Evolutionary conservation across 1,140 invertebrate genomes (phyloP), one percentile per base, ranked within the genome.

Genomic region (Lucilia sericata): DNA sequence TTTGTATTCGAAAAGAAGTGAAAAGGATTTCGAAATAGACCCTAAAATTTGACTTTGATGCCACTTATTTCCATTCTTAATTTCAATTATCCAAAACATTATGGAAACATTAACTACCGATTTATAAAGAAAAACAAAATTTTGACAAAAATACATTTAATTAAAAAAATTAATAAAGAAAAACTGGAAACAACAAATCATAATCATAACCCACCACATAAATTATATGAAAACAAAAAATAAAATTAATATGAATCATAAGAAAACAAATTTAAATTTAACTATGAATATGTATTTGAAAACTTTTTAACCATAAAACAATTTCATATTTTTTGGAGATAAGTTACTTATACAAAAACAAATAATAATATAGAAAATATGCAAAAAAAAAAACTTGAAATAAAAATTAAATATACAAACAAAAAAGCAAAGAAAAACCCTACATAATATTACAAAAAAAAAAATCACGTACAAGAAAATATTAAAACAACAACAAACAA

Each of bases 311-410:
- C n/a, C 9, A n/a, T 19, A 17, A 55, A 51, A 55, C 2, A 82
- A 82, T 34, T 82, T 82, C 76, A 80, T 80, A 80, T 80, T 80
- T 80, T 80, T 49, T 19, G 42, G 76, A 70, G 65, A 80, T 80
- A 80, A 80, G 47, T 80, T 80, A 80, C 42, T 49, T 80, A 80
- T 80, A 80, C 42, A 80, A 51, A 51, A 47, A 49, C 17, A 80
- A 51, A 42, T 76, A 75, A n/a, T n/a, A n/a, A n/a, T 42, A 34
- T 8, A 76, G 9, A 34, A 76, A 34, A 75, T 34, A 34, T 75
- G 25, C 19, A 14, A 25, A 75, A 30, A 10, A 12, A 74, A 75
- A 75, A 30, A 75, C 7, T 30, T 30, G 25, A 30, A 30, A 30
- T 30, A 30, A 30, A 30, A 30, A 30, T 30, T 30, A 30, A 30